A percentile compares a stretch with the other conserved stretches of the same genome.
phyloP scores from a whole-genome alignment of 2,113 vertebrate species.

The Glaucidium brasilianum region DNA sequence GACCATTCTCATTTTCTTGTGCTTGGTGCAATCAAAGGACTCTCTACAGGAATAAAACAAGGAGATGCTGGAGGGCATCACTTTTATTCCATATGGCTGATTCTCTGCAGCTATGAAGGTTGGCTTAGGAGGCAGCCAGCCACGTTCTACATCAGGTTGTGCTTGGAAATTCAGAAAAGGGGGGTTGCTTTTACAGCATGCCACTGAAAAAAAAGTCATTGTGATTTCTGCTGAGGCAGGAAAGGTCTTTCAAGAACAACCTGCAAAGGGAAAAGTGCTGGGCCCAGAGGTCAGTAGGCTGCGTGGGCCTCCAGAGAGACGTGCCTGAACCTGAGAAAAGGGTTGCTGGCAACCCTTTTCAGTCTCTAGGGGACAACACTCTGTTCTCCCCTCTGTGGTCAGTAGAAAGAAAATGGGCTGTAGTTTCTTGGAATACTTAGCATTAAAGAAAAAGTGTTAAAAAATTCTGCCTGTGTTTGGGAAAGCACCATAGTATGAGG shows the following conservation, averaged over 20 bases:
- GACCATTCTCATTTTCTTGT: background rate
- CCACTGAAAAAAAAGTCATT: background rate
- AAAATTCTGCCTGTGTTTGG: background rate
- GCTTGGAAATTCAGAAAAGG: background rate
- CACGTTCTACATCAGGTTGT: background rate
- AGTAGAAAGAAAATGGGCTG: background rate
- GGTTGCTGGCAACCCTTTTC: background rate
- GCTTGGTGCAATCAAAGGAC: background rate
- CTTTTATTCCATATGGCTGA: background rate
- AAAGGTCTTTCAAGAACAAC: background rate
- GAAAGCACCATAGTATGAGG: background rate
- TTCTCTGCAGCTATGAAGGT: background rate
- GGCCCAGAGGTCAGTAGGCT: background rate
- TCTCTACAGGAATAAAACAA: background rate
- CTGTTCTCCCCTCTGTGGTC: background rate
- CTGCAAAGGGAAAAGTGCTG: background rate
- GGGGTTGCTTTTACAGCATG: background rate
- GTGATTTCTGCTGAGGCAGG: background rate
- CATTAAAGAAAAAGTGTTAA: background rate
- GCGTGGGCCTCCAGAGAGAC: background rate
- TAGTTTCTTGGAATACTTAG: background rate
- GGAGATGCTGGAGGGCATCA: background rate
- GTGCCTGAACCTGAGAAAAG: background rate
- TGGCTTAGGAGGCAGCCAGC: fast-evolving
- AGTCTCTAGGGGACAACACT: background rate